Evolutionary conservation across 2,797 vertebrate genomes (phyloP).

Genomic region (Hippocampus kuda): DNA sequence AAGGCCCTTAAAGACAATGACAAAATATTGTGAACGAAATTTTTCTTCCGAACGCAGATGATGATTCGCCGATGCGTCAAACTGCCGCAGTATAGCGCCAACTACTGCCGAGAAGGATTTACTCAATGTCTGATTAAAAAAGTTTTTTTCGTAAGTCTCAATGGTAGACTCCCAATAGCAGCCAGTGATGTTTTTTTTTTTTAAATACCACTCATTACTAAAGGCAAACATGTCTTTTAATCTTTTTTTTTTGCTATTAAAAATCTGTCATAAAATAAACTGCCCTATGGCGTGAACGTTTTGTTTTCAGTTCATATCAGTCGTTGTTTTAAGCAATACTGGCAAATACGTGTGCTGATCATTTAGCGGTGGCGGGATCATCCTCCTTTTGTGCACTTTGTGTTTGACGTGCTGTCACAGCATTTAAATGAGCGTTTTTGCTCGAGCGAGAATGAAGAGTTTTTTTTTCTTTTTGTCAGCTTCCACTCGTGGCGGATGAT

Average conservation of each 20-base stretch:
- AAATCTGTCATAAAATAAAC: neutral
- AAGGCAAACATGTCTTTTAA: neutral
- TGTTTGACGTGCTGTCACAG: constrained; percentile 88
- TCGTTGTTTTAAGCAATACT: constrained; percentile 53
- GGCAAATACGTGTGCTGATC: constrained; percentile 47
- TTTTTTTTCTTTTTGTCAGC: constrained; percentile 77
- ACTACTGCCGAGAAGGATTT: too few species aligned
- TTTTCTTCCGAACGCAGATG: too few species aligned
- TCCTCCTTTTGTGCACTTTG: constrained; percentile 78
- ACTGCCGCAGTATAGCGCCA: too few species aligned
- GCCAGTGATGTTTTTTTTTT: too few species aligned
- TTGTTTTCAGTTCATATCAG: constrained; percentile 69
- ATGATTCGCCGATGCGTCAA: too few species aligned
- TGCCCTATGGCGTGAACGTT: constrained; percentile 17
- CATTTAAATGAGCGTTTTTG: constrained; percentile 99
- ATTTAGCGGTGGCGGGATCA: constrained; percentile 65
- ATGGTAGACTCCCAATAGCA: too few species aligned
- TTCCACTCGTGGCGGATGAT: constrained; percentile 99
- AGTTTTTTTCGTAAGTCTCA: too few species aligned
- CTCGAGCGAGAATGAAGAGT: constrained; percentile 95
- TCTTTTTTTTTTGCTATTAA: neutral
- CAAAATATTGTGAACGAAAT: too few species aligned
- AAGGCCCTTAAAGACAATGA: too few species aligned
- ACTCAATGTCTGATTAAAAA: too few species aligned
- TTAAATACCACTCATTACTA: neutral